These are phyloP conservation scores for Crotophaga sulcirostris DNA, from an alignment of 2,113 vertebrate genomes.

Conservation along the genomic window DNA sequence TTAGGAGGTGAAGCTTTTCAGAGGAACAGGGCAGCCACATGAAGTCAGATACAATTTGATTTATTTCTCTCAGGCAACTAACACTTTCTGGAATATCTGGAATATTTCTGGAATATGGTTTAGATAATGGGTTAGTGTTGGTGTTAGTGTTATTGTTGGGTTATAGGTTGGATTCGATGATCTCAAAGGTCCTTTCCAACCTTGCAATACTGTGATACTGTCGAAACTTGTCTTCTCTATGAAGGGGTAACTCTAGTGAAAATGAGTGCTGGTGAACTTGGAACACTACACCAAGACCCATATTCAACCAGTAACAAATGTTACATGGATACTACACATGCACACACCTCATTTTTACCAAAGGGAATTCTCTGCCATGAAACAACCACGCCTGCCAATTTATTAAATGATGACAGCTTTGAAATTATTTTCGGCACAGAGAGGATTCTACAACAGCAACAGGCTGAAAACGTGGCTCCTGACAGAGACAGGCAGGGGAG, in stretches of 20 bases:
- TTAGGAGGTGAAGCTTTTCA: neutral
- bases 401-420: neutral
- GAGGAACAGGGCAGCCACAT: neutral
- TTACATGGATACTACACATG: rapidly evolving
- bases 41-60: neutral
- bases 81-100: no score
- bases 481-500: neutral
- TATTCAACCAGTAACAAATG: neutral
- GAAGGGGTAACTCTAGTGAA: neutral
- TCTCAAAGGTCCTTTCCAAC: no score
- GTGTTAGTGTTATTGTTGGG: no score
- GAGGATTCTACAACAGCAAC: neutral
- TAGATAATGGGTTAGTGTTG: no score
- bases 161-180: no score
- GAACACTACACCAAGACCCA: rapidly evolving
- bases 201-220: no score
- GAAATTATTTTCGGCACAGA: neutral
- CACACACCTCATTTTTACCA: neutral
- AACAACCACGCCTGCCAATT: neutral
- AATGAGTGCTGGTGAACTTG: neutral
- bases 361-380: neutral
- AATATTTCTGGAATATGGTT: no score
- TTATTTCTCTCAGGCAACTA: neutral
- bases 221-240: neutral
- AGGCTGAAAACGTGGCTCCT: neutral